A percentile compares a stretch with the other conserved stretches of the same genome.
phyloP scores from a whole-genome alignment of 2,888 invertebrate genomes.

The Troglohyphantes excavatus region DNA sequence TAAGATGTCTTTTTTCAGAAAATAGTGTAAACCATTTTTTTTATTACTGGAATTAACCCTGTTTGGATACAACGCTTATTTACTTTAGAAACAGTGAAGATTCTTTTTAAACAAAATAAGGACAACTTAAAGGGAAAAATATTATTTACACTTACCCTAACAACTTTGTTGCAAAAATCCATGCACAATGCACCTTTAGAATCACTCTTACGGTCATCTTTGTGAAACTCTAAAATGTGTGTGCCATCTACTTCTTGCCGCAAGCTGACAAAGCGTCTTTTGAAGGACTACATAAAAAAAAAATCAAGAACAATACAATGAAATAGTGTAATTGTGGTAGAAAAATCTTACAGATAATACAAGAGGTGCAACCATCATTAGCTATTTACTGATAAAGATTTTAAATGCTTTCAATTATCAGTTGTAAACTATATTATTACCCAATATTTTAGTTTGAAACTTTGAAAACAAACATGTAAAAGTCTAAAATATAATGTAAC shows the following conservation, averaged over 20 bases:
- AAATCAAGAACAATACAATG: not conserved
- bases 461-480: no score
- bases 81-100: not conserved
- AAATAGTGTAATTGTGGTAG: not conserved
- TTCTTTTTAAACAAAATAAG: not conserved
- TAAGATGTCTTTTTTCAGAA: no score
- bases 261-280: conserved; percentile 93
- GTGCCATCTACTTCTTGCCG: conserved; percentile 95
- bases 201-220: conserved; percentile 95
- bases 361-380: no score
- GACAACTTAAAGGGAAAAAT: not conserved
- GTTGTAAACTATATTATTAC: not conserved
- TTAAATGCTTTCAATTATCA: not conserved
- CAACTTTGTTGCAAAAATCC: conserved; percentile 95
- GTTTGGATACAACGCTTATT: no score
- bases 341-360: not conserved
- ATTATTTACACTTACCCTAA: conserved; percentile 86
- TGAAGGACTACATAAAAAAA: conserved; percentile 87
- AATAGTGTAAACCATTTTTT: not conserved
- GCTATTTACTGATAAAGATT: not conserved
- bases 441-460: no score
- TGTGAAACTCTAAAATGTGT: conserved; percentile 94
- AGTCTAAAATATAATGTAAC: no score
- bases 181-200: conserved; percentile 95
- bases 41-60: no score